Conservation (phyloP, 2,113 vertebrate genomes). For the Falcunculus frontatus region DNA sequence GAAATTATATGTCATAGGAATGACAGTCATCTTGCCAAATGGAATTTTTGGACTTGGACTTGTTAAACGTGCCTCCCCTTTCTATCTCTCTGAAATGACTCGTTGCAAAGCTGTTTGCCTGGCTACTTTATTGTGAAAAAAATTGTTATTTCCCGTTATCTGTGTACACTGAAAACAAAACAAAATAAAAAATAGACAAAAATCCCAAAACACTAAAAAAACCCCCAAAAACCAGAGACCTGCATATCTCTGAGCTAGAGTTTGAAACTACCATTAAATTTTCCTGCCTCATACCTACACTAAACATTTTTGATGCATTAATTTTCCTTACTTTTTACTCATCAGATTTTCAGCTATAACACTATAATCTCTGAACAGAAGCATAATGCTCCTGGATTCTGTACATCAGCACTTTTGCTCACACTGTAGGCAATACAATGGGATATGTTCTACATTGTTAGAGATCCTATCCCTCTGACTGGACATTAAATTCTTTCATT, state of each 20-base stretch:
- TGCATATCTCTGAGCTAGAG: background rate
- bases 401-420: background rate
- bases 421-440: background rate
- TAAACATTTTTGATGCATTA: background rate
- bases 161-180: background rate
- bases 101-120: background rate
- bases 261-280: background rate
- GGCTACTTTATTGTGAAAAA: background rate
- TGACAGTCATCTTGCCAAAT: background rate
- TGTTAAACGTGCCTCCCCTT: background rate
- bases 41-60: background rate
- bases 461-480: background rate
- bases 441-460: background rate
- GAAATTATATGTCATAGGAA: background rate
- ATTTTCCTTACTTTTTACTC: background rate
- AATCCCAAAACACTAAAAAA: accelerated
- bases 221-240: accelerated
- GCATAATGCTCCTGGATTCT: background rate
- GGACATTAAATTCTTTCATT: background rate
- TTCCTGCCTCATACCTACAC: background rate
- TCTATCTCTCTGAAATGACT: background rate
- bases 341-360: background rate
- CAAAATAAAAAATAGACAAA: background rate
- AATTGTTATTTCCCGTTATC: background rate
- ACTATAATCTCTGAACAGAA: background rate